These are phyloP conservation scores for Phyto melanocephala DNA, from an alignment of 2,888 invertebrate species.

Conservation along the genomic window DNA sequence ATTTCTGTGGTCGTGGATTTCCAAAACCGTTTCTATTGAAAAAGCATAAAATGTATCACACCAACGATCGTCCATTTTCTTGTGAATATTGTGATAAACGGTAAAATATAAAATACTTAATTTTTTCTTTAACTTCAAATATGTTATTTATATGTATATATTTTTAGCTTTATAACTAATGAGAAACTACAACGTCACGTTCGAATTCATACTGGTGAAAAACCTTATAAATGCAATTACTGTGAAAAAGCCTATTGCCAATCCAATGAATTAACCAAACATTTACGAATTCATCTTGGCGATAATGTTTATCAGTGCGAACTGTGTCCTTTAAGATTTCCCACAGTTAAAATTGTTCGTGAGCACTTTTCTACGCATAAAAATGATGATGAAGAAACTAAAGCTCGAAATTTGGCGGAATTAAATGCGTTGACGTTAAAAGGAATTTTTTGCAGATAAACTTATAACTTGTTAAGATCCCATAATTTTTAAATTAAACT, in stretches of 20 bases:
- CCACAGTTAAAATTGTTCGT: conserved; percentile 62
- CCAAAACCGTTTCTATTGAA: conserved; percentile 81
- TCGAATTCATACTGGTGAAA: conserved; percentile 81
- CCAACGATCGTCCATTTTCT: conserved; percentile 79
- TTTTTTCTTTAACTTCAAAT: neutral
- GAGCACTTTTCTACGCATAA: conserved; percentile 66
- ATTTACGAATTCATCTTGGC: conserved; percentile 80
- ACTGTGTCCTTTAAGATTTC: conserved; percentile 68
- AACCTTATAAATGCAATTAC: conserved; percentile 67
- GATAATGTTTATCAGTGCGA: conserved; percentile 81
- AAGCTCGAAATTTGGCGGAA: conserved; percentile 53
- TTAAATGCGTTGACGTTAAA: conserved; percentile 51
- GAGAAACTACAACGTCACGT: conserved; percentile 81
- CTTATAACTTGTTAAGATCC: neutral
- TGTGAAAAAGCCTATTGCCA: conserved; percentile 66
- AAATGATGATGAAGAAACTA: conserved; percentile 65
- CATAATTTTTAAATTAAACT: neutral
- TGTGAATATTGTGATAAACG: conserved; percentile 71
- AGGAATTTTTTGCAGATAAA: conserved; percentile 53
- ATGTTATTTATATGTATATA: neutral
- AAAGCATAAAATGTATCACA: conserved; percentile 83
- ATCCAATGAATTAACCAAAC: conserved; percentile 71
- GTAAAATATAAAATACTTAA: conserved; percentile 46
- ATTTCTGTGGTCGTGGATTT: conserved; percentile 82
- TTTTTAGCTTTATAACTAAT: conserved; percentile 80